These are phyloP conservation scores for Micrastur ruficollis DNA, from an alignment of 2,797 vertebrate genomes.

Conservation along the genomic window DNA sequence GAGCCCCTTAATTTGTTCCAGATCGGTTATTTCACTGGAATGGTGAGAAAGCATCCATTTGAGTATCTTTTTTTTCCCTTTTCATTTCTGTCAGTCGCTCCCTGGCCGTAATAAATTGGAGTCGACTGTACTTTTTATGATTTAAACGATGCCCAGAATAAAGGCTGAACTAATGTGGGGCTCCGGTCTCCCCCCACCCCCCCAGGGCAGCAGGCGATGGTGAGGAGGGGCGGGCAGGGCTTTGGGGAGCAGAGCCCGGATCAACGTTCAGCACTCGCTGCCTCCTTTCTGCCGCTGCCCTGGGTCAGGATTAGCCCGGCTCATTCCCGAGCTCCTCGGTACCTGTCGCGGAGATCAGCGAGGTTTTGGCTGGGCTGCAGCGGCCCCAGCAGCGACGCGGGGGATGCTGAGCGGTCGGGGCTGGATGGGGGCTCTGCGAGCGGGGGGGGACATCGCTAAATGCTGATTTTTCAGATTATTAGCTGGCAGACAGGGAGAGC, in stretches of 20 bases:
- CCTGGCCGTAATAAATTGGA: not conserved
- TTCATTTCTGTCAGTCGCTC: not conserved
- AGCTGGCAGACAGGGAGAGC: rapidly evolving
- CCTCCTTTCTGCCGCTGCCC: not conserved
- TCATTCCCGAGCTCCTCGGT: rapidly evolving
- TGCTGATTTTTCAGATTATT: not conserved
- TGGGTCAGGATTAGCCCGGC: not conserved
- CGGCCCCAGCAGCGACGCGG: not conserved
- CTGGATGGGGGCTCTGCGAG: not conserved
- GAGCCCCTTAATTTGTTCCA: slow-evolving; percentile 42
- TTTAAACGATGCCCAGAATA: not conserved
- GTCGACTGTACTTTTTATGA: slow-evolving; percentile 8
- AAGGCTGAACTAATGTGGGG: not conserved
- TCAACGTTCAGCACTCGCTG: not conserved
- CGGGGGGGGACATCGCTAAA: not conserved
- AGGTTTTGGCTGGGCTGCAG: not conserved
- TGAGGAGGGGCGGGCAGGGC: not conserved
- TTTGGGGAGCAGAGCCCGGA: not conserved
- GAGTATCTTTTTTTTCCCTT: slow-evolving; percentile 5
- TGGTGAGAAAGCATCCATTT: slow-evolving; percentile 4
- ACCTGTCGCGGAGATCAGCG: not conserved
- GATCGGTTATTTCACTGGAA: slow-evolving; percentile 29
- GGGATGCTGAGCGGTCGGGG: not conserved
- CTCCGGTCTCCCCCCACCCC: not conserved
- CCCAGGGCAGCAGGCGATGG: not conserved